Conservation (phyloP, 2,113 vertebrate genomes). For the Dryoscopus gambensis region DNA sequence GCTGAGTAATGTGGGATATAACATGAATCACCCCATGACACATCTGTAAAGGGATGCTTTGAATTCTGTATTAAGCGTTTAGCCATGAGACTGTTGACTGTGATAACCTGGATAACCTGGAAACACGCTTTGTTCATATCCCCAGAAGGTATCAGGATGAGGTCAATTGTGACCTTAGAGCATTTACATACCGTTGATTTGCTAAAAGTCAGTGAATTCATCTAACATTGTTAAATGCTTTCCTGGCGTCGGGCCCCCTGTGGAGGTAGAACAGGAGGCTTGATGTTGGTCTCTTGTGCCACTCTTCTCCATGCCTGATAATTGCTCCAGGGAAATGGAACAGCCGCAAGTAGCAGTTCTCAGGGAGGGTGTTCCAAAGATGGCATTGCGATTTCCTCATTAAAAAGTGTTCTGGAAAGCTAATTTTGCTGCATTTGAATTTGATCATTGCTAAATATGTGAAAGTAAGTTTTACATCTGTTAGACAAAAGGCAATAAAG, state of each 20-base stretch:
- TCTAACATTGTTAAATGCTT: not conserved
- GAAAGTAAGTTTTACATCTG: not conserved
- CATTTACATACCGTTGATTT: not conserved
- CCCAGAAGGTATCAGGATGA: not conserved
- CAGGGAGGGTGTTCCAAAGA: not conserved
- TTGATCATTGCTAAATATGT: not conserved
- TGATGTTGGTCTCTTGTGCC: not conserved
- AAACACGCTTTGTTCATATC: not conserved
- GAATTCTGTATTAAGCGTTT: not conserved
- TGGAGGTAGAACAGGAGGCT: not conserved
- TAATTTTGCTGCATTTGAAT: not conserved
- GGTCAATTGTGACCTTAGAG: not conserved
- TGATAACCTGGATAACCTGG: not conserved
- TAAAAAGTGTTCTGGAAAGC: not conserved
- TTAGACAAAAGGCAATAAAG: not conserved
- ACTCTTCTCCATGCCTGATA: not conserved
- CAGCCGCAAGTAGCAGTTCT: not conserved
- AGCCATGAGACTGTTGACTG: not conserved
- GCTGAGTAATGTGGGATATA: too few species aligned
- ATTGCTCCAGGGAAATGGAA: not conserved
- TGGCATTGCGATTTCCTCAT: not conserved
- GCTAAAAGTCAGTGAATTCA: not conserved
- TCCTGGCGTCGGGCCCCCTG: not conserved
- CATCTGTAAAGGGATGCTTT: not conserved
- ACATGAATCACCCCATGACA: too few species aligned